Evolutionary conservation across 1,140 invertebrate genomes (phyloP).

Genomic region (Triops longicaudatus): DNA sequence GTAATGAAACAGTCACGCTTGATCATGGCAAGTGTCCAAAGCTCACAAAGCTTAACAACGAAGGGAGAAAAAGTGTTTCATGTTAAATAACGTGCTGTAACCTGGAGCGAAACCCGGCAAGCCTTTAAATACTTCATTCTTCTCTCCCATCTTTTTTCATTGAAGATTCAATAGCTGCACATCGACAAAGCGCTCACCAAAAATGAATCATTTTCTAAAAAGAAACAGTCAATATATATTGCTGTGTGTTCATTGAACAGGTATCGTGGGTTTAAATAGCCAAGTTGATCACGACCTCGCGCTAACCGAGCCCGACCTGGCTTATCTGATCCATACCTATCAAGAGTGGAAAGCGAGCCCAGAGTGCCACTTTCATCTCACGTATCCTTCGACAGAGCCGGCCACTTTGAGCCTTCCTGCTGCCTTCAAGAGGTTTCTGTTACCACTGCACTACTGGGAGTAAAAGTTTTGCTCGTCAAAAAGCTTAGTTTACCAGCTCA

Average conservation of each 20-base stretch:
- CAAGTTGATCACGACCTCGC: conserved; percentile 35
- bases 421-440: neutral
- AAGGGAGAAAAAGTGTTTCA: neutral
- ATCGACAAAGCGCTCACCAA: neutral
- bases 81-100: neutral
- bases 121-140: no score
- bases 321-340: conserved; percentile 36
- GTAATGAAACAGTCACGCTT: conserved; percentile 3
- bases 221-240: neutral
- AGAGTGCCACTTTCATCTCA: neutral
- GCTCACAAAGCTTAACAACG: neutral
- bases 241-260: conserved; percentile 31
- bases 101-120: neutral
- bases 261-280: conserved; percentile 35
- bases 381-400: neutral
- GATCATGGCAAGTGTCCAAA: neutral
- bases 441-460: neutral
- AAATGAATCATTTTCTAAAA: neutral
- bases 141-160: no score
- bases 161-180: no score
- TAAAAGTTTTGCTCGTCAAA: neutral
- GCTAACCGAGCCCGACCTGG: conserved; percentile 36
- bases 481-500: neutral
- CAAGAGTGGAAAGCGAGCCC: conserved; percentile 32
- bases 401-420: neutral